Percentiles rank a stretch among this genome's conserved stretches.
phyloP scores from a whole-genome alignment of 2,888 invertebrate genomes.

The Phorcus lineatus region DNA sequence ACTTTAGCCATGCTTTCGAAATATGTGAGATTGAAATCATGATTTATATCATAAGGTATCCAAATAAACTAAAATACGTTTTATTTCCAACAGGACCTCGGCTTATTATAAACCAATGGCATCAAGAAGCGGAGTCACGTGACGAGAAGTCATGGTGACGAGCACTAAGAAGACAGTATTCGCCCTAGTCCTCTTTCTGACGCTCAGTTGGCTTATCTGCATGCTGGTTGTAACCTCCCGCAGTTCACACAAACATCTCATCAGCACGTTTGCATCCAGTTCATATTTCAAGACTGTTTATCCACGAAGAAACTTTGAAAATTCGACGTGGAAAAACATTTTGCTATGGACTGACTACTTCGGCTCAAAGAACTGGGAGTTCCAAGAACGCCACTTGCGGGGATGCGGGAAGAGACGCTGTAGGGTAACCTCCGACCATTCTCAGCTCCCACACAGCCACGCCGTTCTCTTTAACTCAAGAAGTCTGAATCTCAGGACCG shows the following conservation, averaged over 20 bases:
- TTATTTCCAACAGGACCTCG: no score
- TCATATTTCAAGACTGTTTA: background rate
- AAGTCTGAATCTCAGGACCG: background rate
- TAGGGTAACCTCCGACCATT: background rate
- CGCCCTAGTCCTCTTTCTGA: background rate
- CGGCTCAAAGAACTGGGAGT: background rate
- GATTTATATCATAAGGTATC: no score
- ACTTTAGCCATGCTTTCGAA: no score
- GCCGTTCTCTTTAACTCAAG: background rate
- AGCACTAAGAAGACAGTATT: background rate
- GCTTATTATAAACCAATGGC: no score
- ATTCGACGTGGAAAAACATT: background rate
- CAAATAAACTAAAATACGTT: no score
- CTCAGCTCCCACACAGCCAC: background rate
- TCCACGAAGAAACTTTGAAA: background rate
- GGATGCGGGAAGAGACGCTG: background rate
- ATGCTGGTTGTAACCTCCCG: background rate
- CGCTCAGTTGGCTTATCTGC: background rate
- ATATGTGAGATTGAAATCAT: no score
- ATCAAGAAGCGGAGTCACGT: no score
- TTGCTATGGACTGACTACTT: conserved; percentile 9
- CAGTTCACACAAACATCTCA: background rate
- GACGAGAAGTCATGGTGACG: background rate
- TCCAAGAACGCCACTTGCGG: background rate
- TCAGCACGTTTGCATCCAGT: background rate